phyloP scores from a whole-genome alignment of 2,113 vertebrate genomes.

The Cacatua alba region DNA sequence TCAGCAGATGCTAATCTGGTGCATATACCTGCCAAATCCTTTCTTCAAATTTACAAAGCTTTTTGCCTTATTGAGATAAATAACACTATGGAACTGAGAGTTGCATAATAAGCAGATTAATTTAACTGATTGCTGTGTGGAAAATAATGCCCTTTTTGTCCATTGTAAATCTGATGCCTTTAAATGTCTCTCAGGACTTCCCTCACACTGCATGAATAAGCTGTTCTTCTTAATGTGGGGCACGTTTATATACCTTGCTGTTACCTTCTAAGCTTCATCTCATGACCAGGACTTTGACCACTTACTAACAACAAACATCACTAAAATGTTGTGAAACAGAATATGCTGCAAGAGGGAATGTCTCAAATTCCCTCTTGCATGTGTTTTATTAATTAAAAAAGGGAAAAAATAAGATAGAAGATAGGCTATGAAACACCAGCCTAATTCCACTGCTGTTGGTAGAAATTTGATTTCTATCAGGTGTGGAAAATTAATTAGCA shows the following conservation, averaged over 20 bases:
- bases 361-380: not conserved
- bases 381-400: not conserved
- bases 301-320: not conserved
- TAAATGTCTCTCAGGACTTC: not conserved
- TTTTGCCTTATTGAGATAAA: conserved; percentile 20
- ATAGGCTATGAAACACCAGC: not conserved
- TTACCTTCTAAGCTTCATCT: not conserved
- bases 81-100: not conserved
- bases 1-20: conserved; percentile 8
- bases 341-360: not conserved
- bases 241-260: not conserved
- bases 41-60: conserved; percentile 45
- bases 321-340: not conserved
- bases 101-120: conserved; percentile 16
- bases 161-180: not conserved
- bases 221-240: not conserved
- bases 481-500: not conserved
- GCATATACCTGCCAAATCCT: conserved; percentile 1
- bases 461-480: not conserved
- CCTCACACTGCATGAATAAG: not conserved
- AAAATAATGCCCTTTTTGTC: not conserved
- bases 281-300: not conserved
- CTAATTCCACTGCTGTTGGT: not conserved
- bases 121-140: not conserved
- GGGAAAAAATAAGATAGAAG: not conserved